Evolutionary conservation across 1,140 invertebrate species (phyloP).

Genomic region (Drosophila cardini): DNA sequence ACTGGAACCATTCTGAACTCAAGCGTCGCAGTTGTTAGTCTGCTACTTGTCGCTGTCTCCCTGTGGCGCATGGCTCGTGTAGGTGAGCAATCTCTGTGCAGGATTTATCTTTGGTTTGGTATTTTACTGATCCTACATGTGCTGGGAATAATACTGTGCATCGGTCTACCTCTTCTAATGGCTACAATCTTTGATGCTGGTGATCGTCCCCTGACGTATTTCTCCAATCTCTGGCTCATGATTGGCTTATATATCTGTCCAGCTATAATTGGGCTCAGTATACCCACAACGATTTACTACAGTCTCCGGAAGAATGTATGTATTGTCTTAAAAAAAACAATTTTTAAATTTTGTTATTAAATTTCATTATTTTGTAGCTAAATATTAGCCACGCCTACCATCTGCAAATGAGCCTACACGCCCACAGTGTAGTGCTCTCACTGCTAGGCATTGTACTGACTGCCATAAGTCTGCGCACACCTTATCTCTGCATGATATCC

Average conservation of each 20-base stretch:
- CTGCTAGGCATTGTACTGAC: constrained; percentile 63
- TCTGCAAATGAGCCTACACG: constrained; percentile 74
- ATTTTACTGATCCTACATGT: constrained; percentile 68
- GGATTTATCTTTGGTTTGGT: constrained; percentile 58
- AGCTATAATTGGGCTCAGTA: constrained; percentile 82
- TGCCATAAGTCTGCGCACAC: constrained; percentile 62
- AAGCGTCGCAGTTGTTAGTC: constrained; percentile 85
- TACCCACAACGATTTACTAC: constrained; percentile 82
- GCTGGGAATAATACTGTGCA: constrained; percentile 78
- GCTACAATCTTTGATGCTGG: constrained; percentile 84
- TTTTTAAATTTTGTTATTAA: background rate
- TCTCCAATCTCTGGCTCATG: constrained; percentile 87
- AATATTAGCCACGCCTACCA: constrained; percentile 63
- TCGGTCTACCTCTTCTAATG: constrained; percentile 85
- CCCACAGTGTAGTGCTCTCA: constrained; percentile 66
- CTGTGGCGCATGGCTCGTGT: constrained; percentile 62
- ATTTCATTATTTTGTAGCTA: constrained; percentile 34
- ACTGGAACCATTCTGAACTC: constrained; percentile 87
- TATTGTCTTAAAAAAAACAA: constrained; percentile 59
- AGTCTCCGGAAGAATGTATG: constrained; percentile 78
- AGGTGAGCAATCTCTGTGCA: constrained; percentile 45
- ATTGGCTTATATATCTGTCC: constrained; percentile 87
- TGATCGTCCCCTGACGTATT: constrained; percentile 89
- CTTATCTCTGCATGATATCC: constrained; percentile 76
- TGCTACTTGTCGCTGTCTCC: constrained; percentile 82